Conservation (phyloP, 1,140 invertebrate genomes). For the Eueides isabella region DNA sequence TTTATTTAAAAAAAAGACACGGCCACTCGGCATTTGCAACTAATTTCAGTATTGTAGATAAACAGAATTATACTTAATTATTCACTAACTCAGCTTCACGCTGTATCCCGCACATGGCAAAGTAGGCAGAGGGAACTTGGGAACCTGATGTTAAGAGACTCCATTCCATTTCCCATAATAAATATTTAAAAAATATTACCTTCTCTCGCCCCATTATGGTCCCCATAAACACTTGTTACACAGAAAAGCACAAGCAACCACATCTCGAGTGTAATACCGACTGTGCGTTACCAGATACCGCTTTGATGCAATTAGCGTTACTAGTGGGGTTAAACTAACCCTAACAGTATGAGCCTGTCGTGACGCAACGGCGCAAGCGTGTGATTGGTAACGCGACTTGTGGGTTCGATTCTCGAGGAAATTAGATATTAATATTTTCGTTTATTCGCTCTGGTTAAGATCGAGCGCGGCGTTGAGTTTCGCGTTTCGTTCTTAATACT, state of each 20-base stretch:
- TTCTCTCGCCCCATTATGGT: constrained; percentile 27
- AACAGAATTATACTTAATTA: no score
- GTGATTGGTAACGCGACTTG: background rate
- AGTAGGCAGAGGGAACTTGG: no score
- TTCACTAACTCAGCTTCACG: no score
- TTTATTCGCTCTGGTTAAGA: background rate
- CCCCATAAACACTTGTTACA: constrained; percentile 34
- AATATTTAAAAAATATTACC: constrained; percentile 22
- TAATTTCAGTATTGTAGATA: no score
- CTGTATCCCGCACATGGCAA: no score
- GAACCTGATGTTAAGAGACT: no score
- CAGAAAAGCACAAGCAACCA: constrained; percentile 42
- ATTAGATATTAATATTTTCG: background rate
- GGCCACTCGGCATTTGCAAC: no score
- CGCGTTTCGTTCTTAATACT: no score
- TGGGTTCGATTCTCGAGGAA: background rate
- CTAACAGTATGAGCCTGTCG: background rate
- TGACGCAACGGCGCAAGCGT: no score
- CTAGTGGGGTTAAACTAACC: constrained; percentile 17
- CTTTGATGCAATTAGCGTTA: constrained; percentile 21
- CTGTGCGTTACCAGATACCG: background rate
- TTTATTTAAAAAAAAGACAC: no score
- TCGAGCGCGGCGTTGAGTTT: no score
- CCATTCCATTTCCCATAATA: no score
- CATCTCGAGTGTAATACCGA: constrained; percentile 34